These are phyloP conservation scores for Aspidoscelis tigris DNA, from an alignment of 2,113 vertebrate species.

Conservation along the genomic window DNA sequence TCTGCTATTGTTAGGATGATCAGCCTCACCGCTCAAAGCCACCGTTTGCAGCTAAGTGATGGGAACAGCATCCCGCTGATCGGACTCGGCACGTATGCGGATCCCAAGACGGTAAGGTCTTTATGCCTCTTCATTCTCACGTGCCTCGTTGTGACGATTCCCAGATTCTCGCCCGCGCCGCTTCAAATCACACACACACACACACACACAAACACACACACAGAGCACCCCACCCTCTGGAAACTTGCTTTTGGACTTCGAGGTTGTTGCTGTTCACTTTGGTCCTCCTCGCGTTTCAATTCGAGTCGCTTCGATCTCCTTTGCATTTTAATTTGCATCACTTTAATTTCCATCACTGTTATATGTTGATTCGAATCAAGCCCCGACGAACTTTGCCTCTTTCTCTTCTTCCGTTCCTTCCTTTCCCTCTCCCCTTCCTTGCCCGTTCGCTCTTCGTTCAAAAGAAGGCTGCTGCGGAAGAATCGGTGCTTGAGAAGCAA, in stretches of 20 bases:
- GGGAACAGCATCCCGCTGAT: conserved; percentile 87
- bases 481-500: too few relatives aligned
- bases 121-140: background rate
- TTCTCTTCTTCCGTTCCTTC: background rate
- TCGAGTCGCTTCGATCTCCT: background rate
- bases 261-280: too few relatives aligned
- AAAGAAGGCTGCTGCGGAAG: too few relatives aligned
- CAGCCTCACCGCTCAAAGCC: conserved; percentile 75
- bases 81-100: conserved; percentile 88
- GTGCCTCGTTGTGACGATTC: background rate
- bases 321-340: background rate
- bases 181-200: background rate
- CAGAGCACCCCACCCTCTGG: background rate
- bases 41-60: conserved; percentile 83
- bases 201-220: too few relatives aligned
- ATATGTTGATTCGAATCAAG: too few relatives aligned
- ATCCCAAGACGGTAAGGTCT: conserved; percentile 81
- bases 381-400: too few relatives aligned
- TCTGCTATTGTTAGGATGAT: conserved; percentile 59
- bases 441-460: background rate
- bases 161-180: too few relatives aligned
- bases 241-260: background rate
- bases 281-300: background rate
- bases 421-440: background rate
- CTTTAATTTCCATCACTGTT: too few relatives aligned